Evolutionary conservation across 2,888 invertebrate species (phyloP), one percentile per base, ranked within the genome.

Genomic region (Plagodis pulveraria): DNA sequence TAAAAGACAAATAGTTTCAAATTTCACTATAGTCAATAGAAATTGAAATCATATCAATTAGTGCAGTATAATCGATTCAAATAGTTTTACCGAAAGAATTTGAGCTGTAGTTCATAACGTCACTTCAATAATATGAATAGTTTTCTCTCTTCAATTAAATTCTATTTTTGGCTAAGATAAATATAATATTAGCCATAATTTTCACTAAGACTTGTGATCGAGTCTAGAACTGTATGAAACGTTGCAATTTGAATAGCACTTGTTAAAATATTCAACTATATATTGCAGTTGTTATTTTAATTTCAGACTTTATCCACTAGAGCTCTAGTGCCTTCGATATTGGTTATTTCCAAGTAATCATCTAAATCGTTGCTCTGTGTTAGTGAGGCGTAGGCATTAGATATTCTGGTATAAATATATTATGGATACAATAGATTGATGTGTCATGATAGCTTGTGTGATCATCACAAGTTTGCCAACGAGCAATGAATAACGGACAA

Each of bases 251-350:
- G 49, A 40, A 56, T 50, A 49, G 65, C 67, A 66, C 65, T 70
- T 68, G 65, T 67, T 65, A 63, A 63, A 67, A 44, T 57, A 71
- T 61, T 67, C 66, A 69, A 54, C 47, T 47, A 58, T 60, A 50
- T 61, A 52, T 58, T 50, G 50, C 53, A 56, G 46, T 44, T 60
- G 50, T 46, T 59, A 35, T 38, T 68, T 69, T 70, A 58, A 56
- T 63, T 69, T 73, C 51, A 36, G 48, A 56, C 12, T 48, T 12
- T 56, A 77, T 71, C 75, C 89, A 87, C 88, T 90, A 91, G 91
- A 70, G 77, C 74, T 82, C 87, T 91, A 89, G 91, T 91, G 91
- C 91, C 91, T 91, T 91, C 85, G 74, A 78, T 69, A 72, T 67
- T 73, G 35, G 48, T 72, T 80, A 70, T 74, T 75, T 69, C 67